A percentile compares a stretch with the other conserved stretches of the same genome.
These are phyloP conservation scores for Pseudotriccus pelzelni DNA, from an alignment of 2,797 vertebrate species.

Conservation along the genomic window DNA sequence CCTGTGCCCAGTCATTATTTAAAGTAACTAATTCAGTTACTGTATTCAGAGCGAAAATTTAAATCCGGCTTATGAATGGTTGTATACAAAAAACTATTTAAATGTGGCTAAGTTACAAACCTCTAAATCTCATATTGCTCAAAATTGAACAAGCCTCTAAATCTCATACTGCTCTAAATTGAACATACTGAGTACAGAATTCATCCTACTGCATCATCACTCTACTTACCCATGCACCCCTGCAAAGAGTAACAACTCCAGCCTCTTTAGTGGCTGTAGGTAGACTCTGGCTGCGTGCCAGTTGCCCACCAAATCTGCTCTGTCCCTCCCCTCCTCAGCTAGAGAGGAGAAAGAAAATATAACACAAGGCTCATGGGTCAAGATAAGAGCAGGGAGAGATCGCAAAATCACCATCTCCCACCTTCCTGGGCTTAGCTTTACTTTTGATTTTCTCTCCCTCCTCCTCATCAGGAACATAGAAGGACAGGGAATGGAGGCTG, in stretches of 20 bases:
- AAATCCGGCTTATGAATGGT: neutral
- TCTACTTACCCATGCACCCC: neutral
- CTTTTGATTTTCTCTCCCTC: neutral
- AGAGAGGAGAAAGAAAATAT: neutral
- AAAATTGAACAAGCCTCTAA: neutral
- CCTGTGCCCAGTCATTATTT: neutral
- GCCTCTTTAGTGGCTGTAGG: neutral
- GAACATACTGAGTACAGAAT: neutral
- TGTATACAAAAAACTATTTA: neutral
- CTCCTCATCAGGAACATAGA: neutral
- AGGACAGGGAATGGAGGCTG: neutral
- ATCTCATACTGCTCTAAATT: neutral
- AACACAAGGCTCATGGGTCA: fast-evolving
- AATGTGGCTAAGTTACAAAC: neutral
- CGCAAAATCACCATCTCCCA: neutral
- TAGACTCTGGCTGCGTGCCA: neutral
- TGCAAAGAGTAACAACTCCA: neutral
- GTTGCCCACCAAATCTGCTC: neutral
- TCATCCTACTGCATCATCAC: neutral
- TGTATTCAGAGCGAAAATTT: neutral
- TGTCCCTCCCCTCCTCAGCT: neutral
- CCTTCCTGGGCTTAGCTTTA: neutral
- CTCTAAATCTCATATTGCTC: neutral
- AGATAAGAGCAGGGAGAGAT: neutral
- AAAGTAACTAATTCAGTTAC: neutral